Percentiles rank a stretch among this genome's conserved stretches.
Conservation (phyloP, 2,888 invertebrate genomes). For the Lasioglossum vierecki region DNA sequence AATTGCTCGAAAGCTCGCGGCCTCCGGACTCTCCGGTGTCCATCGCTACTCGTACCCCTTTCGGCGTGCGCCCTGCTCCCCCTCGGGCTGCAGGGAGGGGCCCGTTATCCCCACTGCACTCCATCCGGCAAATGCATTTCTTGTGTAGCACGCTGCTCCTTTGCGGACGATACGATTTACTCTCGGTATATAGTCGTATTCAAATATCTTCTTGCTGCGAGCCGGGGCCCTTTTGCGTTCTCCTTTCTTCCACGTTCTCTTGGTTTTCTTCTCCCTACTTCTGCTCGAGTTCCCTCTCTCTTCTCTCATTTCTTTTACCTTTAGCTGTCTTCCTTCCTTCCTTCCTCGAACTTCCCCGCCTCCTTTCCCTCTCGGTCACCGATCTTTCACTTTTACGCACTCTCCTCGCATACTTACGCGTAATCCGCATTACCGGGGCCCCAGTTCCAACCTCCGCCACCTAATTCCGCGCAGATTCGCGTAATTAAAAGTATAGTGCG, state of each 20-base stretch:
- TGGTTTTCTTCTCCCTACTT: neutral
- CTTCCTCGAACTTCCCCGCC: neutral
- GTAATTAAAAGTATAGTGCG: conserved; percentile 51
- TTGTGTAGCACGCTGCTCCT: conserved; percentile 81
- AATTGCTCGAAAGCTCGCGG: conserved; percentile 5
- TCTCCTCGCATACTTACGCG: conserved; percentile 37
- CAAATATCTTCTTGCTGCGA: conserved; percentile 77
- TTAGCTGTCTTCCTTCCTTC: conserved; percentile 8
- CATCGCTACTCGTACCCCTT: conserved; percentile 55
- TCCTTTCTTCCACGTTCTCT: conserved; percentile 26
- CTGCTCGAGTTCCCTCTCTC: neutral
- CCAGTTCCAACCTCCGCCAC: conserved; percentile 29
- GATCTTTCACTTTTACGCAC: conserved; percentile 26
- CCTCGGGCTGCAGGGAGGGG: conserved; percentile 27
- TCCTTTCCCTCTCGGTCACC: conserved; percentile 8
- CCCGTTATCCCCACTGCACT: conserved; percentile 56
- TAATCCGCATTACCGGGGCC: conserved; percentile 57
- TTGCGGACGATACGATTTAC: conserved; percentile 81
- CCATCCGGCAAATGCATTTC: conserved; percentile 82
- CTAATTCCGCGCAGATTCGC: conserved; percentile 50
- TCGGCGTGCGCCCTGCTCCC: conserved; percentile 49
- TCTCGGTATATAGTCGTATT: conserved; percentile 79
- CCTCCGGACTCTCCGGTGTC: conserved; percentile 19
- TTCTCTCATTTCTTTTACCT: neutral
- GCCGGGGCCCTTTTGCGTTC: conserved; percentile 38